Percentiles rank a stretch among this genome's conserved stretches.
Conservation (phyloP, 2,113 vertebrate species). For the Lutjanus erythropterus region DNA sequence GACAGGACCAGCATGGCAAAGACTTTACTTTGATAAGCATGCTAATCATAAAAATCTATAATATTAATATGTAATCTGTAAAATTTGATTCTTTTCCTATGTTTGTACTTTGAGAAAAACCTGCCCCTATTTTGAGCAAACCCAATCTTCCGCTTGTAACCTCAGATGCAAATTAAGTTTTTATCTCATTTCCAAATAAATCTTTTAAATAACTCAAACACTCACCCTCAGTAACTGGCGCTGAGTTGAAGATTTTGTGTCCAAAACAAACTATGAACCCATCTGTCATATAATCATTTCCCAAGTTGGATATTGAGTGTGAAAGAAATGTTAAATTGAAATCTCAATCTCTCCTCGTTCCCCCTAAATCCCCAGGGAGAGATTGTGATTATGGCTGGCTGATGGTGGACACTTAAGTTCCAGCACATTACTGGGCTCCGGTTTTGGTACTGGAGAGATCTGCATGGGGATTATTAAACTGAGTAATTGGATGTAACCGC, state of each 20-base stretch:
- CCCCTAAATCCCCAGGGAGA: conserved; percentile 40
- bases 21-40: background rate
- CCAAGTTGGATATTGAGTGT: conserved; percentile 50
- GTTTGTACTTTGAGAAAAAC: conserved; percentile 18
- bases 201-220: conserved; percentile 22
- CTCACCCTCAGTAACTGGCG: conserved; percentile 35
- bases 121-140: background rate
- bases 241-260: conserved; percentile 32
- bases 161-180: conserved; percentile 18
- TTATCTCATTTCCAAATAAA: conserved; percentile 50
- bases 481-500: conserved; percentile 28
- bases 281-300: conserved; percentile 48
- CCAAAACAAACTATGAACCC: conserved; percentile 56
- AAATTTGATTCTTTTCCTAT: conserved; percentile 2
- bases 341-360: conserved; percentile 45
- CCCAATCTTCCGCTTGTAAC: background rate
- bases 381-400: conserved; percentile 50
- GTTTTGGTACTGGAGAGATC: conserved; percentile 36
- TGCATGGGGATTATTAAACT: conserved; percentile 23
- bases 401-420: conserved; percentile 38
- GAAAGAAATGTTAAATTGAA: conserved; percentile 60
- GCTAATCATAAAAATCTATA: background rate
- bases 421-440: conserved; percentile 47
- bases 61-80: background rate
- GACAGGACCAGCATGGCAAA: background rate